These are phyloP conservation scores for Sebastes nivosus DNA, from an alignment of 2,797 vertebrate species.

Conservation along the genomic window DNA sequence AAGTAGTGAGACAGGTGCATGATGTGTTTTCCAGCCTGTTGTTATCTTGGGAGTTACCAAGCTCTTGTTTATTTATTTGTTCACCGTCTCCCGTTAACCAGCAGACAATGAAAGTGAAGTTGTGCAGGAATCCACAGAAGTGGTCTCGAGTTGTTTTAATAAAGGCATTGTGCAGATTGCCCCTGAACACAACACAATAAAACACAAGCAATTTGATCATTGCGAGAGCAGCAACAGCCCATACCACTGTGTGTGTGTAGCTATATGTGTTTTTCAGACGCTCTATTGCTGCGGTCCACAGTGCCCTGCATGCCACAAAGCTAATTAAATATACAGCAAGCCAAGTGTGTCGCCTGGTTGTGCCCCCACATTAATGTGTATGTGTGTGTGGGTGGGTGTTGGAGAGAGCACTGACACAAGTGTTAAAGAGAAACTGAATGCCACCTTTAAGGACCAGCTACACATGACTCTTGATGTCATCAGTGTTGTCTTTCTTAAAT, in stretches of 20 bases:
- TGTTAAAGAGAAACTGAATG: background rate
- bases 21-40: background rate
- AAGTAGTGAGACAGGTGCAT: background rate
- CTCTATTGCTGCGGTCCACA: slow-evolving; percentile 29
- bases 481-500: background rate
- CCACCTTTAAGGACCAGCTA: background rate
- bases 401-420: background rate
- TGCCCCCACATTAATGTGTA: background rate
- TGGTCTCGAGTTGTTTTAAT: slow-evolving; percentile 53
- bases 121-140: slow-evolving; percentile 46
- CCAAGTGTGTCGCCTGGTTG: background rate
- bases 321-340: slow-evolving; percentile 53
- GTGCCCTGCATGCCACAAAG: slow-evolving; percentile 13
- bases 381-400: background rate
- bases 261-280: slow-evolving; percentile 6
- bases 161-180: slow-evolving; percentile 50
- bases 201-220: slow-evolving; percentile 46
- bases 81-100: slow-evolving; percentile 23
- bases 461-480: background rate
- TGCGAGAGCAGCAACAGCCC: slow-evolving; percentile 18
- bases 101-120: slow-evolving; percentile 32
- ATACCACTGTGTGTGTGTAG: slow-evolving; percentile 13
- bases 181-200: slow-evolving; percentile 55
- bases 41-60: slow-evolving; percentile 13
- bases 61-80: slow-evolving; percentile 43